These are phyloP conservation scores for Dendropsophus ebraccatus DNA, from an alignment of 2,113 vertebrate genomes.

Conservation along the genomic window DNA sequence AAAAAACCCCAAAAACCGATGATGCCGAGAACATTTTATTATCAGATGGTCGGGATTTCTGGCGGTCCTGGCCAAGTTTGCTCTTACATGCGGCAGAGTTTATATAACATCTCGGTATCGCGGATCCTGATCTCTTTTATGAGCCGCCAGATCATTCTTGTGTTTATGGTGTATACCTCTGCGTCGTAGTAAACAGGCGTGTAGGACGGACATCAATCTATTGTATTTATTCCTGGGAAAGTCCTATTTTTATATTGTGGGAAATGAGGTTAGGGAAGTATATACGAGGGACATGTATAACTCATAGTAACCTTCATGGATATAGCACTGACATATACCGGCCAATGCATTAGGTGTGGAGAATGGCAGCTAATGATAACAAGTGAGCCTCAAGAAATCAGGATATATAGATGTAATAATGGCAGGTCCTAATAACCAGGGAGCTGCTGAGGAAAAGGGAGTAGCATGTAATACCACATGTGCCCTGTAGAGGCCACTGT, in stretches of 20 bases:
- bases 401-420: no score
- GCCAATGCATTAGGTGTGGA: no score
- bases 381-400: no score
- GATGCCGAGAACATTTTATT: neutral
- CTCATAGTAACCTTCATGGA: neutral
- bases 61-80: constrained; percentile 19
- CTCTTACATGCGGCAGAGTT: constrained; percentile 17
- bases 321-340: neutral
- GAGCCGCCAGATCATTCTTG: neutral
- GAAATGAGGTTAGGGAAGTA: neutral
- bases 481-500: no score
- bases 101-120: neutral
- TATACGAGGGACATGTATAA: neutral
- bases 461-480: no score
- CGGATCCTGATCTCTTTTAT: constrained; percentile 8
- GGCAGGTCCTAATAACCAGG: no score
- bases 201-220: neutral
- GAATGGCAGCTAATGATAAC: no score
- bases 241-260: neutral
- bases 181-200: neutral
- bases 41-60: constrained; percentile 19
- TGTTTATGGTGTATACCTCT: neutral
- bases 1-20: neutral
- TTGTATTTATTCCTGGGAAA: neutral
- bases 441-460: no score